Evolutionary conservation across 1,140 invertebrate species (phyloP).

Genomic region (Antheraea mylitta): DNA sequence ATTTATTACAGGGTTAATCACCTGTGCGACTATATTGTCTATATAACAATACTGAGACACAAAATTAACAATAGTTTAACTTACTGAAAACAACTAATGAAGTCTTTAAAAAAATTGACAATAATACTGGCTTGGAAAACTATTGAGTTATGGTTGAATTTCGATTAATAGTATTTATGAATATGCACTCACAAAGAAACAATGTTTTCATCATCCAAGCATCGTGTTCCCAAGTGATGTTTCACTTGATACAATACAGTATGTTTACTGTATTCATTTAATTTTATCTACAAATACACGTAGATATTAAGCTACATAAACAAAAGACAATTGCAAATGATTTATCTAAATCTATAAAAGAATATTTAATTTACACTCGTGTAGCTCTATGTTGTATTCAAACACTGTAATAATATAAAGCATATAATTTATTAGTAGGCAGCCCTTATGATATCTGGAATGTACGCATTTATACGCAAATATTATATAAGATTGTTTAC

Average conservation of each 20-base stretch:
- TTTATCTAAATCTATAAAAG: not conserved
- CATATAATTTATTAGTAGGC: conserved; percentile 40
- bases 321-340: not conserved
- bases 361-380: not conserved
- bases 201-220: not conserved
- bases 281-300: not conserved
- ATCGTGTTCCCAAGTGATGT: not conserved
- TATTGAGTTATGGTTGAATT: too few species aligned
- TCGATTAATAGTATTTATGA: too few species aligned
- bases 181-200: too few species aligned
- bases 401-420: conserved; percentile 30
- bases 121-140: too few species aligned
- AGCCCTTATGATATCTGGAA: conserved; percentile 60
- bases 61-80: too few species aligned
- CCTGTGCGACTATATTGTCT: too few species aligned
- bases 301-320: not conserved
- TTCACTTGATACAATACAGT: too few species aligned
- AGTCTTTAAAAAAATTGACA: too few species aligned
- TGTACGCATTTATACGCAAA: conserved; percentile 37
- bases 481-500: conserved; percentile 58
- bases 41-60: too few species aligned
- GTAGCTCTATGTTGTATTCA: conserved; percentile 15
- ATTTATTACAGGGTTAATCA: too few species aligned
- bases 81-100: too few species aligned
- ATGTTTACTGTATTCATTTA: not conserved